These are phyloP conservation scores for Charina bottae DNA, from an alignment of 2,113 vertebrate genomes.

Conservation along the genomic window DNA sequence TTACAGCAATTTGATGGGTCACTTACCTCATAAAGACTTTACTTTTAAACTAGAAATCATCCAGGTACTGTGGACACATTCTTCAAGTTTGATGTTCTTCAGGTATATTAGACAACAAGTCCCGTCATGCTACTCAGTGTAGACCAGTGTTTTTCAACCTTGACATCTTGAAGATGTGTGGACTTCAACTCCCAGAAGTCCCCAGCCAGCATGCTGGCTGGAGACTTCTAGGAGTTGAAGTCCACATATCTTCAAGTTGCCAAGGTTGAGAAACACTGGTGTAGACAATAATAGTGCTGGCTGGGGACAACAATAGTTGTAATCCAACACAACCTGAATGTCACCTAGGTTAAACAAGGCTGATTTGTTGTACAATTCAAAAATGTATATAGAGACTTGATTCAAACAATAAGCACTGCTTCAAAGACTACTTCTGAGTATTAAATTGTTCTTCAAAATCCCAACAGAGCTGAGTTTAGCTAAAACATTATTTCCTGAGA, in stretches of 20 bases:
- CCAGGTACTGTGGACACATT: neutral
- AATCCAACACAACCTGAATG: neutral
- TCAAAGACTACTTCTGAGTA: neutral
- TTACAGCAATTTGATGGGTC: neutral
- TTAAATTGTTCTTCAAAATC: neutral
- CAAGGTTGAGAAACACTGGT: too few relatives aligned
- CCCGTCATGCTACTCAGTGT: neutral
- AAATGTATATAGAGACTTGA: neutral
- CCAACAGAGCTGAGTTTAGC: neutral
- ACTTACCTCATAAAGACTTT: neutral
- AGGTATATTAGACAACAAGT: neutral
- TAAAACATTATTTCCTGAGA: neutral
- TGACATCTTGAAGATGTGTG: too few relatives aligned
- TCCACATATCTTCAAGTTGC: too few relatives aligned
- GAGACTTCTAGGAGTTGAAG: too few relatives aligned
- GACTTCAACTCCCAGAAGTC: too few relatives aligned
- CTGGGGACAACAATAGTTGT: neutral
- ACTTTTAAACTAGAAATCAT: neutral
- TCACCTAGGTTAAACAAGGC: neutral
- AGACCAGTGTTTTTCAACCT: too few relatives aligned
- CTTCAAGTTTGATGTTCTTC: neutral
- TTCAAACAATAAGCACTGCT: neutral
- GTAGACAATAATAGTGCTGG: too few relatives aligned
- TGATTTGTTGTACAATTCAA: neutral
- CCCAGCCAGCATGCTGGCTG: too few relatives aligned